Percentiles rank a stretch among this genome's conserved stretches.
Evolutionary conservation across 2,113 vertebrate species (phyloP).

Genomic region (Stegostoma tigrinum): DNA sequence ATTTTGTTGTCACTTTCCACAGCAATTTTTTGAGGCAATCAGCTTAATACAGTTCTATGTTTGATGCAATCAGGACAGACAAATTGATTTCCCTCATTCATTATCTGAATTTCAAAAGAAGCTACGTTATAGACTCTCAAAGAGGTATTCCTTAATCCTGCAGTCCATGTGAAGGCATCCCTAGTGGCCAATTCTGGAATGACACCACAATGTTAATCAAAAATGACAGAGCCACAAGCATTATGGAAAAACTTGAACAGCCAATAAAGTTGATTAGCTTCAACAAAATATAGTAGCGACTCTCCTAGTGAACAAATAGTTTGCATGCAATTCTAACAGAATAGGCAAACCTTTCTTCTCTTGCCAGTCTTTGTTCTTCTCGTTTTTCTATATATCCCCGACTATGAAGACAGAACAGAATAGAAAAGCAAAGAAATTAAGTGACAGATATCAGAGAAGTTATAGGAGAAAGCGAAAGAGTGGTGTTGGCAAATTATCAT

Average conservation of each 20-base stretch:
- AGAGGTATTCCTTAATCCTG: background rate
- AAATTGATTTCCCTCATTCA: background rate
- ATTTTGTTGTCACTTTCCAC: background rate
- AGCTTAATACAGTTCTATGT: background rate
- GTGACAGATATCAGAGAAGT: background rate
- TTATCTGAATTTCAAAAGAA: background rate
- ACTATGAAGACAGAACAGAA: constrained; percentile 55
- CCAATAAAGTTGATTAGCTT: background rate
- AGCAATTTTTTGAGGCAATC: background rate
- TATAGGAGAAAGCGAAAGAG: background rate
- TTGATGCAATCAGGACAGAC: background rate
- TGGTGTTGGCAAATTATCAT: background rate
- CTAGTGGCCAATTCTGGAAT: background rate
- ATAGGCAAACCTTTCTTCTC: constrained; percentile 82
- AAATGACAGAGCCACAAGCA: background rate
- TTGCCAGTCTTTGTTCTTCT: constrained; percentile 80
- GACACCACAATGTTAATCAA: background rate
- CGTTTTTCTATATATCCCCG: constrained; percentile 81
- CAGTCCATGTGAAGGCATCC: background rate
- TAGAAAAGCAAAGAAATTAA: background rate
- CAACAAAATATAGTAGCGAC: background rate
- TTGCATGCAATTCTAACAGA: background rate
- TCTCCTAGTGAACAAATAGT: background rate
- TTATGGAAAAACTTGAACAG: background rate
- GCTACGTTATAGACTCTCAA: background rate